Conservation (phyloP, 2,797 vertebrate genomes). For the Crocodylus rhombifer region DNA sequence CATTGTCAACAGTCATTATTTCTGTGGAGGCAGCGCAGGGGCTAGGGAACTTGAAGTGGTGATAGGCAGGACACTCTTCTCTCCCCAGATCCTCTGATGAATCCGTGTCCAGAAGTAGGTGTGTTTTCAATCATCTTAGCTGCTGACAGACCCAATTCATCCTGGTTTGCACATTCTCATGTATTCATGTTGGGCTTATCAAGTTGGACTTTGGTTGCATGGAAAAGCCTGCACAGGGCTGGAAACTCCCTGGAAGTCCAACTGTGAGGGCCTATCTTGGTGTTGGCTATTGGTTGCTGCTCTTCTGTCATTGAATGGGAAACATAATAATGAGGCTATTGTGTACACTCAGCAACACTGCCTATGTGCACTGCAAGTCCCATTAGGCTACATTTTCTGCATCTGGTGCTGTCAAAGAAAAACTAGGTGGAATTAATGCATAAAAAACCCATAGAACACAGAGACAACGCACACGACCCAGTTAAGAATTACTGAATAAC, state of each 20-base stretch:
- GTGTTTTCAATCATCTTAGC: too few relatives aligned
- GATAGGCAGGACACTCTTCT: not conserved
- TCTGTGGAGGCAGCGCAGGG: not conserved
- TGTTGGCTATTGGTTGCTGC: not conserved
- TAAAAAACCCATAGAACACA: not conserved
- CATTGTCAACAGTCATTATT: not conserved
- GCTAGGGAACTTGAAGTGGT: too few relatives aligned
- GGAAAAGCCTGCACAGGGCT: not conserved
- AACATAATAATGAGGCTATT: not conserved
- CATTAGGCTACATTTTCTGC: not conserved
- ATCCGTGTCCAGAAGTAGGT: too few relatives aligned
- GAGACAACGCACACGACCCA: not conserved
- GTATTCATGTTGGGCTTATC: not conserved
- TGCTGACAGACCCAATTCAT: too few relatives aligned
- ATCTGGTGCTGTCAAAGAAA: too few relatives aligned
- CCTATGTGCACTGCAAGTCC: not conserved
- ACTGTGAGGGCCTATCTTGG: not conserved
- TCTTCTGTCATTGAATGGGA: not conserved
- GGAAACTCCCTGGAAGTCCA: not conserved
- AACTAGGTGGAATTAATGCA: too few relatives aligned
- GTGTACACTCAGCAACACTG: not conserved
- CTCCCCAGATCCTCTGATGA: not conserved
- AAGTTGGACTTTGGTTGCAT: not conserved
- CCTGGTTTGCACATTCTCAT: not conserved
- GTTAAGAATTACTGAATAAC: not conserved